phyloP scores from a whole-genome alignment of 2,888 invertebrate species.

The Drosophila nr. medialis region DNA sequence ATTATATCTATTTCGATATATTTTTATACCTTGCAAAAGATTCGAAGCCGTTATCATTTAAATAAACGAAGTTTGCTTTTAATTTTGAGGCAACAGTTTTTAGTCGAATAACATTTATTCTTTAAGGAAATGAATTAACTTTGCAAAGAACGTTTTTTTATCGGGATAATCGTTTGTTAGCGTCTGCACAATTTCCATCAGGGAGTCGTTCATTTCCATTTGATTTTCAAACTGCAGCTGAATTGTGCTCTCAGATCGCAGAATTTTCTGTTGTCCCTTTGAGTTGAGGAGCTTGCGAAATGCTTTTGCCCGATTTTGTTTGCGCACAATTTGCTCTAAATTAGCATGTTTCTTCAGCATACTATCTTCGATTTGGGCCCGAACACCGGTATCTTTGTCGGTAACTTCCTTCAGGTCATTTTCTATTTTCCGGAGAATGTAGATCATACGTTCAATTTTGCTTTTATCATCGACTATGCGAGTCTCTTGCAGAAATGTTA shows the following conservation, averaged over 20 bases:
- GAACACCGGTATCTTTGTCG: conserved; percentile 72
- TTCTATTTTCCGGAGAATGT: conserved; percentile 68
- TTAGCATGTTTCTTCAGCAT: conserved; percentile 81
- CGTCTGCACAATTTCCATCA: conserved; percentile 59
- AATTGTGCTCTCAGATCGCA: conserved; percentile 48
- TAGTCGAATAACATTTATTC: conserved; percentile 30
- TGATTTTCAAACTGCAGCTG: conserved; percentile 52
- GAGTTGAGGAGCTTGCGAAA: conserved; percentile 50
- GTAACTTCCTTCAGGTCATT: conserved; percentile 73
- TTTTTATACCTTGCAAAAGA: neutral
- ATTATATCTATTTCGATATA: neutral
- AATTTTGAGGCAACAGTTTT: neutral
- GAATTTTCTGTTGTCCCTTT: conserved; percentile 48
- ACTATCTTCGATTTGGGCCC: conserved; percentile 84
- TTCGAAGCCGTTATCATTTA: neutral
- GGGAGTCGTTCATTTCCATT: conserved; percentile 52
- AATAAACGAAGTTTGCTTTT: neutral
- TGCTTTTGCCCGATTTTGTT: conserved; percentile 65
- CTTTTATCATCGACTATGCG: conserved; percentile 67
- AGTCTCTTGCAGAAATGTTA: conserved; percentile 67
- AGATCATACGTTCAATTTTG: conserved; percentile 68
- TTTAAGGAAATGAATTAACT: conserved; percentile 56
- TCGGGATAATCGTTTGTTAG: conserved; percentile 58
- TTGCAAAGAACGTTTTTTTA: conserved; percentile 54
- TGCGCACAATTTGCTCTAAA: conserved; percentile 64